Base-by-base conservation (phyloP, 2,797 vertebrate species). In the Anolis apletophallus region DNA sequence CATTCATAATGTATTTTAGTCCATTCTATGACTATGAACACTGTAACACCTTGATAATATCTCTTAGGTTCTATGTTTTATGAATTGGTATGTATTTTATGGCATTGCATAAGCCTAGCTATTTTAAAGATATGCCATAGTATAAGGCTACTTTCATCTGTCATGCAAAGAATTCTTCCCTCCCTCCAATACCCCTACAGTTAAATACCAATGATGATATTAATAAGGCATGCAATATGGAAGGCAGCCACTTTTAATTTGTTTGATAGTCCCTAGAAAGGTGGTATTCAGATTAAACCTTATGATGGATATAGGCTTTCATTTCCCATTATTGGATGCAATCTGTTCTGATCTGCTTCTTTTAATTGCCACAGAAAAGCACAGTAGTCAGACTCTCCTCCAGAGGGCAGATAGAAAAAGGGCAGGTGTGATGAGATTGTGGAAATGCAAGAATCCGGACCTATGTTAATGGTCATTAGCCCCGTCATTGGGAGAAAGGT, bases 21-120 rank as follows among this genome's bases (percentile, higher is more conserved):
- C 69, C 34, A 34, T 36, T 36, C 26, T 17, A 54, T 76, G 16
- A 12, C 9, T 84, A 64, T 80, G 92, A 87, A 87, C 29, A 83
- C 79, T 76, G 2, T 21, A 78, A 36, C 19, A 57, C 16, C 76
- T 34, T 57, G 9, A 78, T 36, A 59, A 59, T 19, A 59, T 16
- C 46, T 75, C 9, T 29, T 64, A 64, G 61, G 26, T 64, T 64
- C 23, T 29, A 26, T 13, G 13, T 17, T 19, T 32, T n/a, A 59
- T 64, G 5, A 6, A 76, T 55, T 54, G 23, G 34, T 78, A 19
- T 34, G 32, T 78, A 13, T 64, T 12, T 59, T 59, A 78, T 59
- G 54, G 10, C 11, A 12, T 23, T 59, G 19, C 17, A 17, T 32
- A 2, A 36, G 55, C 32, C 10, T 36, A 32, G 2, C 14, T 17